Evolutionary conservation across 2,888 invertebrate genomes (phyloP).

Genomic region (Troides oblongomaculatus): DNA sequence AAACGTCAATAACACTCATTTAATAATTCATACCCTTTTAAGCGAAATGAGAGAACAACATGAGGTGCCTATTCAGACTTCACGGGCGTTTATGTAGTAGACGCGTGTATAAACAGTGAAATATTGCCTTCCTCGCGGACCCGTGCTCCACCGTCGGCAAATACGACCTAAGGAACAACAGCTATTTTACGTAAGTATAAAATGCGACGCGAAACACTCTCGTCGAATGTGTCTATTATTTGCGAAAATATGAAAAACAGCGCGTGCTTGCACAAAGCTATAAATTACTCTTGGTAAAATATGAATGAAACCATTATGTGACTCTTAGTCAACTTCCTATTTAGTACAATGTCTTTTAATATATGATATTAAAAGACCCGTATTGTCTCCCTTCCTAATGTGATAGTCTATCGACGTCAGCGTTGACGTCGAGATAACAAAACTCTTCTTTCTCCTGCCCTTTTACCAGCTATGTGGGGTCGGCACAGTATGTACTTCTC

Average conservation of each 20-base stretch:
- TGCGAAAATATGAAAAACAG: conserved; percentile 73
- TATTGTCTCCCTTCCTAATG: no score
- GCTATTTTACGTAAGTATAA: conserved; percentile 31
- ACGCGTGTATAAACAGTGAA: conserved; percentile 54
- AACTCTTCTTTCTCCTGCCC: no score
- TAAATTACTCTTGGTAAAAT: conserved; percentile 62
- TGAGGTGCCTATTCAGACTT: conserved; percentile 48
- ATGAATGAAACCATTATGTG: conserved; percentile 71
- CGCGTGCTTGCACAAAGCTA: conserved; percentile 57
- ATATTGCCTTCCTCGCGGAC: conserved; percentile 46
- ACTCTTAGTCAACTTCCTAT: conserved; percentile 75
- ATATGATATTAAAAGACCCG: no score
- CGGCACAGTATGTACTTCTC: no score
- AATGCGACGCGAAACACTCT: conserved; percentile 6
- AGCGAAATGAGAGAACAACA: conserved; percentile 56
- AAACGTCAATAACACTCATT: conserved; percentile 43
- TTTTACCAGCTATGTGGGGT: no score
- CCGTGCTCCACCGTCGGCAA: conserved; percentile 6
- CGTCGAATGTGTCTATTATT: conserved; percentile 55
- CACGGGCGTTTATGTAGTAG: conserved; percentile 50
- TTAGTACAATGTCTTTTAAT: conserved; percentile 59
- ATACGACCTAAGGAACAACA: conserved; percentile 36
- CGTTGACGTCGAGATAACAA: no score
- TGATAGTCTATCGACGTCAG: no score
- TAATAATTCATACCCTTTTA: conserved; percentile 59